Percentiles rank a stretch among this genome's conserved stretches.
Conservation (phyloP, 2,113 vertebrate species). For the Meles meles region DNA sequence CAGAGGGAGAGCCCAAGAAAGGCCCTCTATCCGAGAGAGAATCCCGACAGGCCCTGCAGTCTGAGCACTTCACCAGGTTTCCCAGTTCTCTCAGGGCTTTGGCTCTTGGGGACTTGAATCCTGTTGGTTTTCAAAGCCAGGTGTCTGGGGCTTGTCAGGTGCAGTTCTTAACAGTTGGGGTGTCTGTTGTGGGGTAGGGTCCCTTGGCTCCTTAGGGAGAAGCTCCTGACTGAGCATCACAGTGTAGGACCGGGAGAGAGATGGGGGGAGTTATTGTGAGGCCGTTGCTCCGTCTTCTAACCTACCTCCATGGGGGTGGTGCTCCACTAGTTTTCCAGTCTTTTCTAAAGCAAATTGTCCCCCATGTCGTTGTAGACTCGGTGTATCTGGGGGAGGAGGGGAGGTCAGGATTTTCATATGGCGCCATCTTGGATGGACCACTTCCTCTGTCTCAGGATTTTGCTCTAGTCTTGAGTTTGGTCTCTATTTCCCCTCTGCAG, state of each 20-base stretch:
- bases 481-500: background rate
- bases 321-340: background rate
- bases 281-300: background rate
- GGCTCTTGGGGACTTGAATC: background rate
- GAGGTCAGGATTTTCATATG: background rate
- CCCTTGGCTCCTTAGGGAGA: background rate
- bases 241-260: background rate
- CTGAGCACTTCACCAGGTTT: background rate
- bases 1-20: background rate
- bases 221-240: background rate
- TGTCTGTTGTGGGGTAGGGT: background rate
- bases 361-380: background rate
- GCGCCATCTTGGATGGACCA: background rate
- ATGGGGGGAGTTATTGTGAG: background rate
- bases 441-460: background rate
- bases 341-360: background rate
- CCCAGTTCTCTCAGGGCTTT: background rate
- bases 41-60: accelerated
- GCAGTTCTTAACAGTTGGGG: background rate
- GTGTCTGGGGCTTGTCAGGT: background rate
- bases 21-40: background rate
- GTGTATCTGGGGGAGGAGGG: background rate
- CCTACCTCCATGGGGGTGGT: background rate
- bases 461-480: background rate
- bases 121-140: background rate